Evolutionary conservation across 2,113 vertebrate genomes (phyloP), one percentile per base, ranked within the genome.

Genomic region (Pollachius pollachius): DNA sequence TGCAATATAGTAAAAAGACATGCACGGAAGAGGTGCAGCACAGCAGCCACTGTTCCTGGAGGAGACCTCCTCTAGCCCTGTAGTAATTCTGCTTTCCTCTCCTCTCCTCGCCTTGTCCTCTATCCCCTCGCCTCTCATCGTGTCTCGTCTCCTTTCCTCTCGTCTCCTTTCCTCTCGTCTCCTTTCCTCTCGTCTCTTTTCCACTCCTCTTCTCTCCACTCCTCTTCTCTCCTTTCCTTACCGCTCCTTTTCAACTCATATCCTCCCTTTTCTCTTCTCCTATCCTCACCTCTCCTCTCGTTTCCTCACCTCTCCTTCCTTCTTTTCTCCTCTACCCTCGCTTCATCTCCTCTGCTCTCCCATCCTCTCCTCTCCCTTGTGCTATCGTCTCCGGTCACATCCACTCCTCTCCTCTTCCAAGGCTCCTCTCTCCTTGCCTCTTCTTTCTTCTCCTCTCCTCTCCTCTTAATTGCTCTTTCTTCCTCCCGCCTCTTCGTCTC

Each of bases 41-140:
- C 61, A 60, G 52, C 58, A 71, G 70, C 67, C 60, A 54, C 66
- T 73, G 54, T 74, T 62, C 65, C 65, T 27, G 37, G 37, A 41
- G 5, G 12, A 48, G 41, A 48, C 41, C 41, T 48, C 41, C 41
- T 48, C 41, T 48, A 3, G 41, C 41, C 30, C 41, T 48, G 41
- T 48, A 13, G 41, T 13, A 48, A 48, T 48, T 48, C 41, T 48
- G 9, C 6, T 11, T 41, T 41, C 37, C 37, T 41, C 37, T 41
- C 37, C 37, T 48, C 41, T 5, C 30, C 30, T 34, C 30, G 6
- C 30, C 30, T 48, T 16, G 5, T 57, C 54, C 7, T 16, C 41
- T 48, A 11, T 48, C 41, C 41, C 11, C 12, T 48, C 41, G 9
- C 11, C 41, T 48, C 41, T 48, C 41, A 7, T 13, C 41, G 5